phyloP scores from a whole-genome alignment of 2,888 invertebrate genomes.

The Cheilosia variabilis region DNA sequence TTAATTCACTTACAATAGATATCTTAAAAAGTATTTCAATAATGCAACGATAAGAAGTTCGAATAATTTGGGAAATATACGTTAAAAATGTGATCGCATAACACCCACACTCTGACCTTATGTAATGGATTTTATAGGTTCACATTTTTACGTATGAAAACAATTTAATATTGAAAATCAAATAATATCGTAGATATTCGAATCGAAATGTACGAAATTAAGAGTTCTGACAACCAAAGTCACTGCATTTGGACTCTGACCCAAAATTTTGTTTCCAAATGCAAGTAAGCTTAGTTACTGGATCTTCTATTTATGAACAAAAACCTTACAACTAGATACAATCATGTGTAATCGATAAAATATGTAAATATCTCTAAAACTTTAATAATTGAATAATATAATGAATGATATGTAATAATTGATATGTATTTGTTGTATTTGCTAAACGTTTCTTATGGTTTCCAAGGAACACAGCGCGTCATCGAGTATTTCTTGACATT shows the following conservation, averaged over 20 bases:
- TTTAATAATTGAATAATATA: slow-evolving; percentile 48
- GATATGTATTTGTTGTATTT: slow-evolving; percentile 62
- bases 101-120: slow-evolving; percentile 54
- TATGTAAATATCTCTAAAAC: slow-evolving; percentile 64
- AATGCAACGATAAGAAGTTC: slow-evolving; percentile 52
- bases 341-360: slow-evolving; percentile 46
- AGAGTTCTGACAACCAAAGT: slow-evolving; percentile 38
- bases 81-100: slow-evolving; percentile 45
- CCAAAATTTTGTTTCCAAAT: slow-evolving; percentile 58
- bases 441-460: slow-evolving; percentile 43
- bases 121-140: slow-evolving; percentile 40
- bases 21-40: slow-evolving; percentile 51
- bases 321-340: slow-evolving; percentile 31
- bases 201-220: slow-evolving; percentile 12
- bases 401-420: slow-evolving; percentile 60
- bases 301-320: slow-evolving; percentile 12
- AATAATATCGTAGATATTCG: background rate
- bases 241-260: slow-evolving; percentile 66
- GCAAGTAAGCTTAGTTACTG: slow-evolving; percentile 56
- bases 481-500: slow-evolving; percentile 45
- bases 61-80: slow-evolving; percentile 17
- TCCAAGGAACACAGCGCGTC: slow-evolving; percentile 63
- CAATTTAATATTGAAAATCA: background rate
- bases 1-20: slow-evolving; percentile 36
- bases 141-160: slow-evolving; percentile 45